Base-by-base conservation (phyloP, 1,140 invertebrate genomes). In the Ctenoplectra terminalis region DNA sequence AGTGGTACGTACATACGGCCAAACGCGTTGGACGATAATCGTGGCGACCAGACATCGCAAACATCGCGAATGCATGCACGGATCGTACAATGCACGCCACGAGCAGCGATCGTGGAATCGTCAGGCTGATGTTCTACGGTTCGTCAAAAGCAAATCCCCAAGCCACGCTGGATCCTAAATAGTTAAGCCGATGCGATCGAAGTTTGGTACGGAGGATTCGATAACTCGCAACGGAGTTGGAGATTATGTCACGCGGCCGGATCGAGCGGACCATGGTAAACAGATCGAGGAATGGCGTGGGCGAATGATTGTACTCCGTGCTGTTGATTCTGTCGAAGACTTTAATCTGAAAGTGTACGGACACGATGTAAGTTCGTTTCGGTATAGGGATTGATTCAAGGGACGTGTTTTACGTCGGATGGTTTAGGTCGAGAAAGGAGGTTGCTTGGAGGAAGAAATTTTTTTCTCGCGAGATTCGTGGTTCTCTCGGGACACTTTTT, bases 21-120 rank as follows among this genome's bases (percentile, higher is more conserved):
- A 43, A 46, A 46, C 40, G 46, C 5, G 40, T 8, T 20, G 75
- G 76, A 86, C 81, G 87, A 84, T 87, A 84, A 84, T 87, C 72
- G 81, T 71, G 52, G 67, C 50, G 48, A 48, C 70, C 58, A 66
- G 58, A 54, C 61, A 66, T 54, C 56, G 81, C 84, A 86, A 86
- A 84, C 76, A 87, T 75, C 82, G 64, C 75, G 52, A 54, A 85
- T 82, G 60, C 63, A 79, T 64, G 75, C 56, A 79, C 58, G 66
- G 54, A 52, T 46, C 50, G 56, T 52, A 84, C 76, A 81, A 84
- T 54, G 76, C 66, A 54, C 13, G 61, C 69, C 61, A 63, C 37
- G 40, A 54, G 46, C 69, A 52, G 48, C 34, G 20, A 31, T 63
- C 63, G 64, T 23, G 69, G 72, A 83, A 83, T 84, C 74, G 75